Conservation (phyloP, 2,797 vertebrate species). For the Anguilla megastoma region DNA sequence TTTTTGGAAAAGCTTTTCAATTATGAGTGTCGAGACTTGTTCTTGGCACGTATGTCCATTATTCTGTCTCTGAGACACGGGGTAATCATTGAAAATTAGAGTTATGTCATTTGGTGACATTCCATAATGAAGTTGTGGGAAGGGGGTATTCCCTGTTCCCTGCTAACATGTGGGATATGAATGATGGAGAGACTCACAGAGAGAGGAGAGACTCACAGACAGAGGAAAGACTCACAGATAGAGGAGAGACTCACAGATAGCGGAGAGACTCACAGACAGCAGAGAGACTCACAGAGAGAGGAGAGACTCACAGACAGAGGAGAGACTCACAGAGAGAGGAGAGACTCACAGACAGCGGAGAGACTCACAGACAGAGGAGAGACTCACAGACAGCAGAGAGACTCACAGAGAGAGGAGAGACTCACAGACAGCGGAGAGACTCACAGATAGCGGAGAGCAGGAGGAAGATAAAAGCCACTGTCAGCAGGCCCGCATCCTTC, state of each 20-base stretch:
- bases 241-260: conserved; percentile 72
- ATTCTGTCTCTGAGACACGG: background rate
- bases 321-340: conserved; percentile 83
- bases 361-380: conserved; percentile 81
- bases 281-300: conserved; percentile 80
- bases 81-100: background rate
- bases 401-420: conserved; percentile 81
- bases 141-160: background rate
- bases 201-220: conserved; percentile 81
- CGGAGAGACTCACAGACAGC: conserved; percentile 83
- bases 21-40: background rate
- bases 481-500: conserved; percentile 77
- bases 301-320: conserved; percentile 83
- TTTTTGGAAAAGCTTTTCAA: background rate
- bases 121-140: background rate
- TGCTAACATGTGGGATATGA: too few relatives aligned
- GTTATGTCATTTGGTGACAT: background rate
- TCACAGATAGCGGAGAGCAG: conserved; percentile 84
- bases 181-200: conserved; percentile 78
- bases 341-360: conserved; percentile 44
- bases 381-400: conserved; percentile 81
- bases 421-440: conserved; percentile 81
- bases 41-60: background rate
- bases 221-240: conserved; percentile 52
- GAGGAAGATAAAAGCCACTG: conserved; percentile 82